Base-by-base conservation (phyloP, 2,888 invertebrate species). In the Amphiduros pacificus region DNA sequence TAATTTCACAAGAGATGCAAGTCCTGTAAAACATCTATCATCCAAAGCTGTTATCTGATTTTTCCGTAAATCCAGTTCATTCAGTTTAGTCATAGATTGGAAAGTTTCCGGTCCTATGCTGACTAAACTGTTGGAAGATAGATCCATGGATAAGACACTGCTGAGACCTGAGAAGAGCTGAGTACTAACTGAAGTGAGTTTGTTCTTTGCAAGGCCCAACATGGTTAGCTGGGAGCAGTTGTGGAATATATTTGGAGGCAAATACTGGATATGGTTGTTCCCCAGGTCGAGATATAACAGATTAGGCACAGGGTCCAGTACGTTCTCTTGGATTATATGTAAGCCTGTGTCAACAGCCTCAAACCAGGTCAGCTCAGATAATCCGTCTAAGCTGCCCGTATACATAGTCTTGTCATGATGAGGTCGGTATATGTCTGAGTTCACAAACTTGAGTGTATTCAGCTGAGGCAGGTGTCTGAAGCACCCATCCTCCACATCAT, bases 231-330 rank as follows among this genome's bases (percentile, higher is more conserved):
- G 11, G 14, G 50, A 31, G 4, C 50, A 50, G 22, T 32, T 32
- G 2, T 20, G n/a, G 27, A 58, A 58, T 6, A 31, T n/a, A 6
- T 2, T 27, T n/a, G 40, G 9, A 17, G 58, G 51, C 29, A 58
- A 26, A 9, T 49, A 22, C 1, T 49, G 6, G 3, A 58, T 28
- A 22, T 24, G 26, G 24, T 58, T 58, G 2, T 50, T 17, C n/a
- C 36, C 17, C 11, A 60, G 29, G 31, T 62, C 26, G 24, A 62
- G 20, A 14, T 20, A n/a, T 20, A 26, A 22, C 24, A 62, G 53
- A 31, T 28, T 58, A 14, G 50, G 32, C 3, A 58, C 31, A 22
- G 28, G 20, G 31, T 50, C 22, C 28, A 58, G 36, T 9, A 40
- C 29, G 6, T 22, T 27, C 29, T 49, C 11, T 1, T 58, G 32